A percentile compares a stretch with the other conserved stretches of the same genome.
These are phyloP conservation scores for Henricia sp. DNA, from an alignment of 53 echinoderm and acorn worm species.

Conservation along the genomic window DNA sequence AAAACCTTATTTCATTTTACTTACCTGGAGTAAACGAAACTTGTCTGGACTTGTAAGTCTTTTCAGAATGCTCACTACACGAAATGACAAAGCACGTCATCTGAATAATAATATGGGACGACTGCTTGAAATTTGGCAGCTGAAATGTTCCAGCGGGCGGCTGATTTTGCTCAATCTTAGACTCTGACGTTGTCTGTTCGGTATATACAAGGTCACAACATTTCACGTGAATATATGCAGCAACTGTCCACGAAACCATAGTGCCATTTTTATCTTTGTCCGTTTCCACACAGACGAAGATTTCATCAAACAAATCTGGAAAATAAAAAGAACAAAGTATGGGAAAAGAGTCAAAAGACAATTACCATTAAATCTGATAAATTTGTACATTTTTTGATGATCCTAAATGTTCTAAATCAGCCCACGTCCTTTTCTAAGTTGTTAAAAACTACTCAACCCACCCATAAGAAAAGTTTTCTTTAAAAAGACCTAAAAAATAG, in stretches of 20 bases:
- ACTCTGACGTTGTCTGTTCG: neutral
- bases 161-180: neutral
- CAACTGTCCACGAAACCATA: slow-evolving; percentile 40
- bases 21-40: slow-evolving; percentile 40
- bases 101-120: slow-evolving; percentile 12
- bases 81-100: slow-evolving; percentile 22
- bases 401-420: neutral
- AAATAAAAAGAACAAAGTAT: neutral
- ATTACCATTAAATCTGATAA: neutral
- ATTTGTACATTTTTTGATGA: neutral
- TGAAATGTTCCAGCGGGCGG: slow-evolving; percentile 45
- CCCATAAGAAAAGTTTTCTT: neutral
- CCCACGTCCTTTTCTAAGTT: neutral
- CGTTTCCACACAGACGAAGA: slow-evolving; percentile 46
- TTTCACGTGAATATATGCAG: slow-evolving; percentile 1
- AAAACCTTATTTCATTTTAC: neutral
- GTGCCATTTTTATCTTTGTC: slow-evolving; percentile 36
- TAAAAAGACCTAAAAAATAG: too few species aligned
- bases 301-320: slow-evolving; percentile 41
- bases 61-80: neutral
- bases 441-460: neutral
- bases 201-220: slow-evolving; percentile 32
- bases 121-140: slow-evolving; percentile 4
- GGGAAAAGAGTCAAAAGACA: neutral
- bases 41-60: slow-evolving; percentile 35